Conservation (phyloP, 2,113 vertebrate genomes). For the Tragelaphus scriptus region DNA sequence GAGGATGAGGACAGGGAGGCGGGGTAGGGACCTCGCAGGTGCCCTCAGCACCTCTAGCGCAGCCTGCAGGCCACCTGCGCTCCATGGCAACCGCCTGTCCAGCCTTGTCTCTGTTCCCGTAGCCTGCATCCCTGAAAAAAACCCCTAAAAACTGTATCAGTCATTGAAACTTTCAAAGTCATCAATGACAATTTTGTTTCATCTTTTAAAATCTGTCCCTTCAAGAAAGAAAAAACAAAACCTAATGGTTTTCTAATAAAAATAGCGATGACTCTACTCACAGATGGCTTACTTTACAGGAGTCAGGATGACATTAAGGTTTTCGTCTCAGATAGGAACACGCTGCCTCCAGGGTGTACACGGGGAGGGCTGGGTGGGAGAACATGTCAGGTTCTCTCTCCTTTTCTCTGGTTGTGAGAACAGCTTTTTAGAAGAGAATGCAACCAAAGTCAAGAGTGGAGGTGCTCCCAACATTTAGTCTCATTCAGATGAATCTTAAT, state of each 20-base stretch:
- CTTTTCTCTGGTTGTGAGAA: slow-evolving; percentile 23
- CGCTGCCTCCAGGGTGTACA: slow-evolving; percentile 48
- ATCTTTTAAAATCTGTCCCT: slow-evolving; percentile 75
- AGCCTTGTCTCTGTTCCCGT: slow-evolving; percentile 69
- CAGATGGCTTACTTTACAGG: slow-evolving; percentile 73
- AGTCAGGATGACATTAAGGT: slow-evolving; percentile 74
- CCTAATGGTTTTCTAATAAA: slow-evolving; percentile 75
- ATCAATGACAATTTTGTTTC: slow-evolving; percentile 73
- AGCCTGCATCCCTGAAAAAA: slow-evolving; percentile 62
- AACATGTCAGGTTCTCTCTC: slow-evolving; percentile 31
- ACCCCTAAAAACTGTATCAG: not conserved
- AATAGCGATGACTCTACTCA: slow-evolving; percentile 73
- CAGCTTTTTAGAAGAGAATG: not conserved
- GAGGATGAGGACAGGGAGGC: not conserved
- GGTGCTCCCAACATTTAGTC: slow-evolving; percentile 29
- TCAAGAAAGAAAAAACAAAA: slow-evolving; percentile 63
- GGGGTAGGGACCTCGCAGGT: slow-evolving; percentile 20
- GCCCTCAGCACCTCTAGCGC: slow-evolving; percentile 67
- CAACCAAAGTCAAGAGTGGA: not conserved
- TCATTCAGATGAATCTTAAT: not conserved
- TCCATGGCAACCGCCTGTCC: slow-evolving; percentile 31
- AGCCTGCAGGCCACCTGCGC: slow-evolving; percentile 71
- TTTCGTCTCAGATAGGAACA: slow-evolving; percentile 57
- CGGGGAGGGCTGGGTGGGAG: not conserved
- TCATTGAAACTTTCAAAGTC: slow-evolving; percentile 70